These are phyloP conservation scores for Sebastes paucispinis DNA, from an alignment of 2,797 vertebrate species.

Conservation along the genomic window DNA sequence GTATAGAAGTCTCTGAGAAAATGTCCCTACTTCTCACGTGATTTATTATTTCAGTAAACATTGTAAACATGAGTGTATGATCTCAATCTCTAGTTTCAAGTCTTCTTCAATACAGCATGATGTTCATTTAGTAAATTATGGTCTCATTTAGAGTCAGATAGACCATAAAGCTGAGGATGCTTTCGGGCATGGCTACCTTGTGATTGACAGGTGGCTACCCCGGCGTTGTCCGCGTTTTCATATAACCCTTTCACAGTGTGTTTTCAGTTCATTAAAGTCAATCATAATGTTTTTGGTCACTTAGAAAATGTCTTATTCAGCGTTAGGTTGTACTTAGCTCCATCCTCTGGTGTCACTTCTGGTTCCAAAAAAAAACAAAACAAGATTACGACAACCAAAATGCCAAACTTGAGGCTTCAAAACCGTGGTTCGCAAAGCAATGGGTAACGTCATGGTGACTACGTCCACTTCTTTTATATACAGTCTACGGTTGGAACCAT, in stretches of 20 bases:
- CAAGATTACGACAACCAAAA: neutral
- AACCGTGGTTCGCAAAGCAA: neutral
- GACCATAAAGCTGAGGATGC: neutral
- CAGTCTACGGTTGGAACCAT: neutral
- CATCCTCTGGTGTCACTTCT: rapidly evolving
- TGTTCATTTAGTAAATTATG: neutral
- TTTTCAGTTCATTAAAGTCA: neutral
- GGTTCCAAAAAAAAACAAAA: neutral
- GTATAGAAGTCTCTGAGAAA: neutral
- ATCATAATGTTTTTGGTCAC: neutral
- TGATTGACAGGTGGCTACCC: neutral
- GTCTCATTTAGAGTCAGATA: neutral
- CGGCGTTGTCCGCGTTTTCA: neutral
- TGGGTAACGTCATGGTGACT: neutral
- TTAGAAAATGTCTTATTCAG: no score
- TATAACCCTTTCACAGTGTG: neutral
- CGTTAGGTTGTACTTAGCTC: neutral
- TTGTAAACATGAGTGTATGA: neutral
- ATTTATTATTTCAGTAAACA: neutral
- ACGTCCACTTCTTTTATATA: neutral
- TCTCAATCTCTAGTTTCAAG: neutral
- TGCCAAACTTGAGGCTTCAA: neutral
- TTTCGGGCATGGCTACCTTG: neutral
- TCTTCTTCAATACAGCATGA: neutral
- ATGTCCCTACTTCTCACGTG: neutral